Base-by-base conservation (phyloP, 2,888 invertebrate genomes). In the Sarcophaga rosellei region DNA sequence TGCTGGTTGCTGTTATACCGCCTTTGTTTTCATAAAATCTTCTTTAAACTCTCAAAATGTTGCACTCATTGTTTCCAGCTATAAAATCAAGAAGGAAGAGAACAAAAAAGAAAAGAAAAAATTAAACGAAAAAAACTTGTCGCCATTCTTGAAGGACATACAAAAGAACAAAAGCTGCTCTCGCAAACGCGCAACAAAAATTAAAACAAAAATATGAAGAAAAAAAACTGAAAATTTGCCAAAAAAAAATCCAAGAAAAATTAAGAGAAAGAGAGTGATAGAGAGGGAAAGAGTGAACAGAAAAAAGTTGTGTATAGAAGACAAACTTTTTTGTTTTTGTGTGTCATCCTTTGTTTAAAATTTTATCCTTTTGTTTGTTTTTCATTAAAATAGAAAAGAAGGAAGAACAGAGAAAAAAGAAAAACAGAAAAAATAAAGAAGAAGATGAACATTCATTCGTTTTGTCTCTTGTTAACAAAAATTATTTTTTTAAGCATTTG, bases 291-390 rank as follows among this genome's bases (percentile, higher is more conserved):
- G 45, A 65, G 44, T 68, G 35, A 35, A 62, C 44, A 20, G 0
- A 45, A 11, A 65, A 72, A 17, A 25, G 1, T 15, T 65, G 11
- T 25, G 45, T 77, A 62, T 25, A 76, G 20, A 76, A 76, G 53
- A 76, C 75, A 76, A 86, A 83, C 62, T 83, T 86, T 81, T 80
- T 35, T 35, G 35, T 35, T 35, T 85, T 85, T 81, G 47, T 83
- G 80, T 81, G 85, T 85, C 85, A 80, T 76, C 80, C 73, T 86
- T 86, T 86, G 86, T 83, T 80, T 79, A 80, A 78, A 81, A 59
- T 81, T 86, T 53, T 59, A 76, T 83, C 62, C 47, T 86, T 35
- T 83, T 86, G 86, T 83, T 82, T 79, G 75, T 82, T 79, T 79
- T 82, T 76, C 84, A 84, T 84, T 84, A 84, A 79, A 63, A 69